Percentiles rank a stretch among this genome's conserved stretches.
These are phyloP conservation scores for Leptinotarsa rubiginosa DNA, from an alignment of 2,888 invertebrate genomes.

Conservation along the genomic window DNA sequence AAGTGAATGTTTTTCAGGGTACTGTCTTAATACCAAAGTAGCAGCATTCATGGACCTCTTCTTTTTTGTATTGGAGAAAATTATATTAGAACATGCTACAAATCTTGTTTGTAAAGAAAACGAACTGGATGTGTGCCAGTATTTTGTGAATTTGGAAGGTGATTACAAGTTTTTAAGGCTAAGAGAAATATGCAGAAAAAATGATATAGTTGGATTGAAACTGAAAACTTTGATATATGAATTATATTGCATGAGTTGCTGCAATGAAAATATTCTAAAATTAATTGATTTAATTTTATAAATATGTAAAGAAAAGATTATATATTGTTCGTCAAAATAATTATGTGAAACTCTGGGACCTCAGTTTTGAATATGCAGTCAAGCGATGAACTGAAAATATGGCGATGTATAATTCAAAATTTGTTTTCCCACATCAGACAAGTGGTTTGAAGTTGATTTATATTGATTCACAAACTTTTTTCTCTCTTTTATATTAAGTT, in stretches of 20 bases:
- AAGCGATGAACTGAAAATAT: too few species aligned
- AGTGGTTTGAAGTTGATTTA: too few species aligned
- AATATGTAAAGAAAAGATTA: neutral
- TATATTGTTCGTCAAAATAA: neutral
- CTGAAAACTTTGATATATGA: constrained; percentile 45
- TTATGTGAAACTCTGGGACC: neutral
- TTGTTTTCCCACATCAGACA: too few species aligned
- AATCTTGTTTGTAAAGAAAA: constrained; percentile 35
- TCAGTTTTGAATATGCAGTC: too few species aligned
- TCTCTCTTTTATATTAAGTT: too few species aligned
- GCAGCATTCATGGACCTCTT: constrained; percentile 32
- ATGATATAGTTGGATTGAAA: constrained; percentile 38
- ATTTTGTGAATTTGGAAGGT: constrained; percentile 39
- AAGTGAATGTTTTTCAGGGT: constrained; percentile 11
- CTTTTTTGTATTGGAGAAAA: constrained; percentile 45
- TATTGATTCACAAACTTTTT: too few species aligned
- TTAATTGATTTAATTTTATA: constrained; percentile 40
- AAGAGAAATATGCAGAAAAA: constrained; percentile 36
- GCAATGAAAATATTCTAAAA: constrained; percentile 47
- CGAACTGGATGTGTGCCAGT: constrained; percentile 34
- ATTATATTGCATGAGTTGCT: constrained; percentile 46
- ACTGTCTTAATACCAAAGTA: neutral
- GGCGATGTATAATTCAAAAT: too few species aligned
- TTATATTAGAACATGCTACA: constrained; percentile 38
- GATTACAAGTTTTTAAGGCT: constrained; percentile 38